Base-by-base conservation (phyloP, 1,140 invertebrate genomes). In the Hylaeus volcanicus region DNA sequence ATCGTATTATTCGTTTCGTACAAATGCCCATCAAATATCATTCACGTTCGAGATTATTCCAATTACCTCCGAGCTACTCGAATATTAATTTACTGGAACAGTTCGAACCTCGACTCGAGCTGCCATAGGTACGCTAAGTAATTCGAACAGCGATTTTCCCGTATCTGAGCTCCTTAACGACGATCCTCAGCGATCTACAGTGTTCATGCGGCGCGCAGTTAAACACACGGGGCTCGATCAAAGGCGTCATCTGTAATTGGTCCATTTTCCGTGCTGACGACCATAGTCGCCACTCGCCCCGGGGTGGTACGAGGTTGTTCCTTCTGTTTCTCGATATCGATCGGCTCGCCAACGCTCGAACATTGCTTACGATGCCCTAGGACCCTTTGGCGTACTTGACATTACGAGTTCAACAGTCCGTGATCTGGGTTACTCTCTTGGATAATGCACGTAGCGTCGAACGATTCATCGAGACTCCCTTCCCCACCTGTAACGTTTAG, bases 161-260 rank as follows among this genome's bases (percentile, higher is more conserved):
- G 26, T 6, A 26, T 26, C 11, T n/a, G 61, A 61, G 75, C 74
- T 61, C 74, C 73, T 85, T 74, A 70, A 86, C 73, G 58, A 86
- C 65, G 55, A 86, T 86, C 71, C 63, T 75, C 60, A 39, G 53
- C 56, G 37, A 39, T 6, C 53, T 41, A 14, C 75, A 48, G 3
- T 39, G 61, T 83, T 56, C 75, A 48, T 69, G 77, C 56, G 82
- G 65, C 64, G 53, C 48, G 74, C 76, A 79, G 51, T 80, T 78
- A 83, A 87, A 83, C 84, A 83, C 68, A 55, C 70, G 63, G 76
- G 26, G 48, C 26, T 69, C 73, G 81, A 75, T 87, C 85, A 87
- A 87, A 87, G 85, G 85, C 85, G 73, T 81, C 48, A 56, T 80
- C 77, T 64, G 86, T 87, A 87, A 87, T 87, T 86, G 77, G 73